A percentile compares a stretch with the other conserved stretches of the same genome.
Evolutionary conservation across 2,797 vertebrate genomes (phyloP).

Genomic region (Hyperoplus lanceolatus): DNA sequence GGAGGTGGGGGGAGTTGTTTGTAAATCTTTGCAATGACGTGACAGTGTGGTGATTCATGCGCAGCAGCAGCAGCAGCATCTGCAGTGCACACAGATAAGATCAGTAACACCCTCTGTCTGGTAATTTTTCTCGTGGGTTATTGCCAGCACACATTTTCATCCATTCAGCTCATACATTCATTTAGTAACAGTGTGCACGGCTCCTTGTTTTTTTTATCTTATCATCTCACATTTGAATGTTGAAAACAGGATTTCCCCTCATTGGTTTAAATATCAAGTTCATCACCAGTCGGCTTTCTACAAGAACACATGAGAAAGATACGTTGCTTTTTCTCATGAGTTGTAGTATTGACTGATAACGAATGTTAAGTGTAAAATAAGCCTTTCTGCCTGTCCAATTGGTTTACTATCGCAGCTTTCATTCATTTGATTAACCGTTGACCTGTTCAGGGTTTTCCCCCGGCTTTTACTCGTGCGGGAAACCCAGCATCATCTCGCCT

Average conservation of each 20-base stretch:
- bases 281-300: not conserved
- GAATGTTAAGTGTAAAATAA: not conserved
- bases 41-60: conserved; percentile 4
- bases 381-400: no score
- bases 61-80: conserved; percentile 6
- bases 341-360: not conserved
- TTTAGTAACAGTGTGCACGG: not conserved
- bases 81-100: conserved; percentile 65
- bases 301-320: no score
- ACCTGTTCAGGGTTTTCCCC: conserved; percentile 26
- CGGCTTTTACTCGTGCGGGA: conserved; percentile 22
- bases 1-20: conserved; percentile 2
- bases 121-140: conserved; percentile 9
- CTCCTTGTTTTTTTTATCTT: not conserved
- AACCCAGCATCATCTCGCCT: not conserved
- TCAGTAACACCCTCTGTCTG: conserved; percentile 1
- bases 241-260: not conserved
- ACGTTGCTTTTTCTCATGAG: not conserved
- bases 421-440: not conserved
- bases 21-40: not conserved
- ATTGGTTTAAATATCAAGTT: not conserved
- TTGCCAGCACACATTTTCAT: conserved; percentile 30
- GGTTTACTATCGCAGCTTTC: not conserved
- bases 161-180: not conserved
- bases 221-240: not conserved